These are phyloP conservation scores for Centropus bengalensis DNA, from an alignment of 2,113 vertebrate species.

Conservation along the genomic window DNA sequence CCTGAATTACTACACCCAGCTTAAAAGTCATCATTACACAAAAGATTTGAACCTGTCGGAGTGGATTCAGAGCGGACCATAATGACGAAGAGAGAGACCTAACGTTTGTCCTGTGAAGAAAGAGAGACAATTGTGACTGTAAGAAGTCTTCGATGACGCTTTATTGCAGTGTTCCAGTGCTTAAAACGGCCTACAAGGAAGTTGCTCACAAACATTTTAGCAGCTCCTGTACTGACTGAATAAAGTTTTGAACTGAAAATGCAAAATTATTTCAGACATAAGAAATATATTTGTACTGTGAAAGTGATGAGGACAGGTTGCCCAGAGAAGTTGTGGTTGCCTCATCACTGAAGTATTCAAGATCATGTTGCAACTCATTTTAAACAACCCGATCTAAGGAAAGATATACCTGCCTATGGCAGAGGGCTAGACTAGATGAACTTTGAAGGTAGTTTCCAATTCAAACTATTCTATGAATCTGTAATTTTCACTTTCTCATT, in stretches of 20 bases:
- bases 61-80: no score
- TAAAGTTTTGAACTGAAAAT: background rate
- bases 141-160: background rate
- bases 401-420: rapidly evolving
- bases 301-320: background rate
- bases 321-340: background rate
- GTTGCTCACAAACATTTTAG: background rate
- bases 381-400: background rate
- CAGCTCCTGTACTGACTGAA: background rate
- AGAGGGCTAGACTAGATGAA: rapidly evolving
- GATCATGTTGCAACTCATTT: background rate
- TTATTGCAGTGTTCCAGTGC: background rate
- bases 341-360: background rate
- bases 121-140: background rate
- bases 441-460: background rate
- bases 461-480: background rate
- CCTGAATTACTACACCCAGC: no score
- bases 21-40: no score
- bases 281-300: background rate
- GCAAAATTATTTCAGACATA: background rate
- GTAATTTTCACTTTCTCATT: background rate
- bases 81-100: no score
- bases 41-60: no score
- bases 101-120: background rate
- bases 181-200: background rate